Percentiles rank a stretch among this genome's conserved stretches.
phyloP scores from a whole-genome alignment of 2,113 vertebrate genomes.

The Orientallactaga bullata region DNA sequence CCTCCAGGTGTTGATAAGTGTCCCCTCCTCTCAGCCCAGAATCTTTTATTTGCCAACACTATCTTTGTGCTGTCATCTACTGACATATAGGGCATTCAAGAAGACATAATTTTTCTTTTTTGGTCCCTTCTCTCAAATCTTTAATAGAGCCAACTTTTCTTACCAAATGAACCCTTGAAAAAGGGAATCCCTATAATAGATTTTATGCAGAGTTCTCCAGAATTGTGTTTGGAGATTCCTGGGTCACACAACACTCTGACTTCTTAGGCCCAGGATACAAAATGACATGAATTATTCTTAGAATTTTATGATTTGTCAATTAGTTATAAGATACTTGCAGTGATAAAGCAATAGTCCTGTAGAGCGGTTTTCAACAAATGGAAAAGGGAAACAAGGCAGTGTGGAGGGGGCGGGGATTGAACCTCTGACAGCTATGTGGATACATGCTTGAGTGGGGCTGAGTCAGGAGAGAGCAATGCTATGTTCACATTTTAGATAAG shows the following conservation, averaged over 20 bases:
- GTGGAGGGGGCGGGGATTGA: too few relatives aligned
- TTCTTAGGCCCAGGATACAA: neutral
- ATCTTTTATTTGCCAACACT: too few relatives aligned
- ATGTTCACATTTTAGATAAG: neutral
- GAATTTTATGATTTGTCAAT: neutral
- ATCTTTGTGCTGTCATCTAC: neutral
- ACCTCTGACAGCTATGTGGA: neutral
- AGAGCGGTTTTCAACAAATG: neutral
- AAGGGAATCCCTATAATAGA: neutral
- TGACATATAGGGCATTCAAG: neutral
- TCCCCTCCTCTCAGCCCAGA: too few relatives aligned
- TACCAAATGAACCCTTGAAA: neutral
- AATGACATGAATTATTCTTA: neutral
- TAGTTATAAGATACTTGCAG: neutral
- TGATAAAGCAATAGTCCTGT: neutral
- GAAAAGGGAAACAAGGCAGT: too few relatives aligned
- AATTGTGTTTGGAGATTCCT: neutral
- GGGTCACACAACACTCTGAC: neutral
- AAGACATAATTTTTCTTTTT: neutral
- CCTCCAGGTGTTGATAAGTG: too few relatives aligned
- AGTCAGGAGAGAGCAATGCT: neutral
- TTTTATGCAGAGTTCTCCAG: neutral
- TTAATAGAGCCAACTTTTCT: neutral
- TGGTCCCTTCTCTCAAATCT: neutral
- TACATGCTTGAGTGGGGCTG: neutral